Conservation (phyloP, 2,113 vertebrate genomes). For the Donacobius atricapilla region DNA sequence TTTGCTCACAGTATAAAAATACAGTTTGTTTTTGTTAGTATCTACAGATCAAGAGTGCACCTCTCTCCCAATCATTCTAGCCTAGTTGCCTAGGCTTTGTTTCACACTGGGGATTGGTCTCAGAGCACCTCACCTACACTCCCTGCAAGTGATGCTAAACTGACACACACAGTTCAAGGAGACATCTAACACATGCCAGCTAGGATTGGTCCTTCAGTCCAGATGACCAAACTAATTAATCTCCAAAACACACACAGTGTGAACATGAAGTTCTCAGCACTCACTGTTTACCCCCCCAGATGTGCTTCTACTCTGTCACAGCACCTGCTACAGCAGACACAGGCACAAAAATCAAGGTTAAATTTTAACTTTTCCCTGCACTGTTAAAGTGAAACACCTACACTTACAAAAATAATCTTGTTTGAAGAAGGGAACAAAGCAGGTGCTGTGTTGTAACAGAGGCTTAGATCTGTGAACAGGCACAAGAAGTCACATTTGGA, state of each 20-base stretch:
- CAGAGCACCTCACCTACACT: neutral
- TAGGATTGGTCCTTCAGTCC: neutral
- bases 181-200: neutral
- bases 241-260: neutral
- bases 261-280: neutral
- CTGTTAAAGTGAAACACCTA: neutral
- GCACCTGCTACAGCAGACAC: neutral
- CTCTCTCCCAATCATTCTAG: neutral
- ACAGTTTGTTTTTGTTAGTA: neutral
- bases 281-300: accelerated
- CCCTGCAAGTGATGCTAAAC: neutral
- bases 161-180: neutral
- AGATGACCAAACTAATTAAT: neutral
- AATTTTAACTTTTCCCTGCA: neutral
- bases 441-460: neutral
- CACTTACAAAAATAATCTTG: neutral
- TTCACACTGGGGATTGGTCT: neutral
- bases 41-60: neutral
- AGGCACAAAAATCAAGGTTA: neutral
- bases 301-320: neutral
- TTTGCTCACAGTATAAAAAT: neutral
- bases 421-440: neutral
- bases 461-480: neutral
- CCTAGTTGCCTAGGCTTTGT: neutral
- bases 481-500: neutral